Evolutionary conservation across 2,113 vertebrate species (phyloP), one percentile per base, ranked within the genome.

Genomic region (Paedocypris sp.): DNA sequence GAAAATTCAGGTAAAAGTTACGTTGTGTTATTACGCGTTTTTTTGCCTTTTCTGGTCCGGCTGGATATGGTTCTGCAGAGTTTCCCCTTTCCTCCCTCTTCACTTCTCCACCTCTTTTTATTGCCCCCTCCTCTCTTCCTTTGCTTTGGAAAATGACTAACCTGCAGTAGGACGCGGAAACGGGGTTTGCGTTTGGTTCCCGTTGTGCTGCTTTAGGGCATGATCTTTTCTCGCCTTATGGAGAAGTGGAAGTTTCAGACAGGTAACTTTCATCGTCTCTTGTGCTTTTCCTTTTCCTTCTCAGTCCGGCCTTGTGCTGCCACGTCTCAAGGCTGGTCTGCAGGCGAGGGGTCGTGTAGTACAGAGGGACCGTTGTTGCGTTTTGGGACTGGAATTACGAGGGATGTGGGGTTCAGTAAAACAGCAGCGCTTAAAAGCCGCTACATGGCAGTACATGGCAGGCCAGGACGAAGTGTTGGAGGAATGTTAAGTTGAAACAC

Each of bases 1-100:
- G 52, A 99, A 99, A 83, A 97, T 99, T 69, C 91, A 93, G 85
- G 22, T 31, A 11, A n/a, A 9, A 25, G 35, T n/a, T n/a, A n/a
- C n/a, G n/a, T n/a, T n/a, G n/a, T 51, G 10, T 26, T 29, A 7
- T n/a, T 23, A 49, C 11, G 38, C 6, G 9, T 39, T 42, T 2
- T 62, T 41, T 62, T 23, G 32, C 35, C 46, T 26, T 49, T 38
- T 48, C 19, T 38, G 39, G 28, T 41, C 19, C 26, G 28, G 59
- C 62, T 75, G 75, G 48, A 72, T 75, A 70, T 48, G 52, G 77
- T 82, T 68, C 78, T 59, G 66, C 67, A 66, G 45, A 59, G 33
- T 63, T 62, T 39, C 64, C 41, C 29, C 69, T 70, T 64, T 59
- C 64, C 57, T 49, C 54, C 66, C 60, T 20, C 36, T 35, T 47